Percentiles rank a stretch among this genome's conserved stretches.
These are phyloP conservation scores for Sinocyclocheilus maitianheensis DNA, from an alignment of 2,113 vertebrate genomes.

Conservation along the genomic window DNA sequence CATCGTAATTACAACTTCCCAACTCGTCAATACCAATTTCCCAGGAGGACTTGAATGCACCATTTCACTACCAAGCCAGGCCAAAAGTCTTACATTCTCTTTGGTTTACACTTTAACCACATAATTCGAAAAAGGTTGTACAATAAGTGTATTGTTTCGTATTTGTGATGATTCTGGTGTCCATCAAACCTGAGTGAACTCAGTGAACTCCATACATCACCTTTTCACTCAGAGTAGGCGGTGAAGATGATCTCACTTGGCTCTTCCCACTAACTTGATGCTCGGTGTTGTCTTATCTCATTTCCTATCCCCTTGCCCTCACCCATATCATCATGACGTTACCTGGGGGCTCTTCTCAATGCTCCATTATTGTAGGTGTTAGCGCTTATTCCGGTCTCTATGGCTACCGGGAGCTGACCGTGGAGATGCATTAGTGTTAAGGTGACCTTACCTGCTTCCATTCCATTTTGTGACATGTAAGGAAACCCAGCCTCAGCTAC, in stretches of 20 bases:
- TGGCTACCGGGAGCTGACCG: constrained; percentile 55
- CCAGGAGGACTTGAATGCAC: too few species aligned
- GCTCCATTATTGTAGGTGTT: constrained; percentile 41
- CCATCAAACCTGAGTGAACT: background rate
- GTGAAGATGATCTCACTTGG: constrained; percentile 27
- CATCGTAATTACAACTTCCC: too few species aligned
- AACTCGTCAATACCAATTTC: too few species aligned
- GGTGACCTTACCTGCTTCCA: constrained; percentile 26
- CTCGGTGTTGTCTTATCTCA: constrained; percentile 36
- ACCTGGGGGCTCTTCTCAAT: constrained; percentile 50
- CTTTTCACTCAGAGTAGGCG: background rate
- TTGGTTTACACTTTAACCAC: too few species aligned
- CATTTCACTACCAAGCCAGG: too few species aligned
- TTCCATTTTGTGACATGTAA: constrained; percentile 41
- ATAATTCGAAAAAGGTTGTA: too few species aligned
- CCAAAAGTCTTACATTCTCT: too few species aligned
- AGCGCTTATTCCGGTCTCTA: constrained; percentile 56
- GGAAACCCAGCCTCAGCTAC: constrained; percentile 27
- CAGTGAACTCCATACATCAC: background rate
- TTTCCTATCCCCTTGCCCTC: constrained; percentile 49
- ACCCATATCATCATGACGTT: constrained; percentile 54
- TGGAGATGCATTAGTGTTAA: constrained; percentile 41
- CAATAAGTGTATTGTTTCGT: background rate
- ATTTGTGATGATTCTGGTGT: background rate
- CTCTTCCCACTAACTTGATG: constrained; percentile 25